Evolutionary conservation across 2,113 vertebrate genomes (phyloP).

Genomic region (Prinia subflava): DNA sequence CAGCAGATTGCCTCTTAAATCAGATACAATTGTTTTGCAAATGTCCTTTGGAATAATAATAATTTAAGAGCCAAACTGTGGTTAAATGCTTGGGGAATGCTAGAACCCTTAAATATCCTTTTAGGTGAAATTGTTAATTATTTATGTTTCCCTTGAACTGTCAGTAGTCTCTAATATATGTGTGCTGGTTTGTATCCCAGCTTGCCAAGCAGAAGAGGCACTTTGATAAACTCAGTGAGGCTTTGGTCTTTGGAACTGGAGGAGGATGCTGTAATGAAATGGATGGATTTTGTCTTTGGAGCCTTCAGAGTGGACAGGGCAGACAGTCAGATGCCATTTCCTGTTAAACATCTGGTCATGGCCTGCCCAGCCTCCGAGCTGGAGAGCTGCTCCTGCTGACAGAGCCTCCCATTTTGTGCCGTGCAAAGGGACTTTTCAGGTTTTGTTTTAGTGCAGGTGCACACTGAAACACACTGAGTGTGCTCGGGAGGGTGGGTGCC

Average conservation of each 20-base stretch:
- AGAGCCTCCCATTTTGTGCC: not conserved
- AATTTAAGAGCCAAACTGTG: not conserved
- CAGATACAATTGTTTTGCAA: not conserved
- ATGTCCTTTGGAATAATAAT: constrained; percentile 2
- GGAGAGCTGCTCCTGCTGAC: not conserved
- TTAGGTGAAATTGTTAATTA: not conserved
- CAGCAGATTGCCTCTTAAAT: not conserved
- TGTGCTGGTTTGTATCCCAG: not conserved
- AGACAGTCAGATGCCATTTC: not conserved
- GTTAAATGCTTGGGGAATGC: not conserved
- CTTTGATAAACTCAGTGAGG: not conserved
- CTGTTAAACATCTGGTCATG: not conserved
- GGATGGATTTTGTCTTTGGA: constrained; percentile 2
- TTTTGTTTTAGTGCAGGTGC: not conserved
- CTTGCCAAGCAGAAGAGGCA: not conserved
- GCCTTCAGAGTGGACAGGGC: not conserved
- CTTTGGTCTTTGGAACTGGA: not conserved
- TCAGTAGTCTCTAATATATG: not conserved
- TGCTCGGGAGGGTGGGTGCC: not conserved
- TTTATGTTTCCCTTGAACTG: not conserved
- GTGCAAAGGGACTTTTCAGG: not conserved
- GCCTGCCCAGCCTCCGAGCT: not conserved
- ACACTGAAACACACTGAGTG: not conserved
- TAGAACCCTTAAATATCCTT: not conserved
- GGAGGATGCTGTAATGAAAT: not conserved